A percentile compares a stretch with the other conserved stretches of the same genome.
Evolutionary conservation across 37 sponge, comb jelly and placozoan species (phyloP).

Genomic region (Cladorhizidae sp.): DNA sequence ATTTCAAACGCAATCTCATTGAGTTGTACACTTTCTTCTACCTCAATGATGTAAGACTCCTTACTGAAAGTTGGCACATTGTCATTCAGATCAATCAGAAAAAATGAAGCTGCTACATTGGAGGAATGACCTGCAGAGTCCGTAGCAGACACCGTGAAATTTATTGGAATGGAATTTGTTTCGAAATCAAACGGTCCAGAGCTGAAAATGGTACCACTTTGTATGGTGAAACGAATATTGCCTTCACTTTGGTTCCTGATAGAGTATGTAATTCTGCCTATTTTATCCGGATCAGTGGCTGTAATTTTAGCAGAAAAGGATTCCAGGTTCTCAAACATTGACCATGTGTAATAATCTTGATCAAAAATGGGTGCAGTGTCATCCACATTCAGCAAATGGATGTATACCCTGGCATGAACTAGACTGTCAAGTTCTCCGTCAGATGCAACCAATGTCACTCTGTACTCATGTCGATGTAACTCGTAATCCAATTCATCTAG

Average conservation of each 20-base stretch:
- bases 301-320: slow-evolving; percentile 25
- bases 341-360: slow-evolving; percentile 43
- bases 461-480: slow-evolving; percentile 14
- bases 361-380: slow-evolving; percentile 60
- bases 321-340: slow-evolving; percentile 44
- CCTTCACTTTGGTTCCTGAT: slow-evolving; percentile 12
- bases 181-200: slow-evolving; percentile 67
- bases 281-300: slow-evolving; percentile 42
- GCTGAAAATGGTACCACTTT: slow-evolving; percentile 51
- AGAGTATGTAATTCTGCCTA: slow-evolving; percentile 40
- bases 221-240: slow-evolving; percentile 26
- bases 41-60: slow-evolving; percentile 5
- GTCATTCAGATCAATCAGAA: slow-evolving; percentile 56
- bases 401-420: slow-evolving; percentile 21
- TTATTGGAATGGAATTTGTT: slow-evolving; percentile 1
- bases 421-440: slow-evolving; percentile 24
- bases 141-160: slow-evolving; percentile 17
- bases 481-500: slow-evolving; percentile 67
- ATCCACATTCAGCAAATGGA: slow-evolving; percentile 59
- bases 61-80: slow-evolving; percentile 45
- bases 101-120: slow-evolving; percentile 1
- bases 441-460: slow-evolving; percentile 43
- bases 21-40: slow-evolving; percentile 35
- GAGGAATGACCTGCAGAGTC: slow-evolving; percentile 19
- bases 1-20: slow-evolving; percentile 6